Evolutionary conservation across 1,140 invertebrate genomes (phyloP).

Genomic region (Elysia chlorotica): DNA sequence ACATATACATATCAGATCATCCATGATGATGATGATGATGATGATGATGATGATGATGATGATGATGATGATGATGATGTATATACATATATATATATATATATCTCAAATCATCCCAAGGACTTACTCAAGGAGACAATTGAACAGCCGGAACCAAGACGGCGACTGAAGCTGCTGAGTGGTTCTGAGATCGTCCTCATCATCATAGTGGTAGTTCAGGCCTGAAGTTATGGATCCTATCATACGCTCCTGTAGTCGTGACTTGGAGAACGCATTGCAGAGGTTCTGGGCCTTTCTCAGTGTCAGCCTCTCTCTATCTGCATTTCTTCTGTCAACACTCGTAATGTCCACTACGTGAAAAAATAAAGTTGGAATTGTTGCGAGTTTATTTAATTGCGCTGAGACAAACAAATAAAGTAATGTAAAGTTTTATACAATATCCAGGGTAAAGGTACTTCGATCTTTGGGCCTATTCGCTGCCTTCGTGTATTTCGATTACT

Average conservation of each 20-base stretch:
- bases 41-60: too few species aligned
- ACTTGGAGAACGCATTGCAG: constrained; percentile 26
- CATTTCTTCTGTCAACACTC: constrained; percentile 37
- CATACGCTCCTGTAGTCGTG: constrained; percentile 17
- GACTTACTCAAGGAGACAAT: constrained; percentile 1
- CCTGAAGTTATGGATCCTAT: background rate
- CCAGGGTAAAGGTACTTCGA: background rate
- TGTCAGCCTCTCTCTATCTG: constrained; percentile 13
- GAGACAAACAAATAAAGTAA: background rate
- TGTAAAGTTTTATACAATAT: background rate
- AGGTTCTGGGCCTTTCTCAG: constrained; percentile 25
- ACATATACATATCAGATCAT: too few species aligned
- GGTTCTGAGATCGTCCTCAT: background rate
- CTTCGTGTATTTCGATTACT: background rate
- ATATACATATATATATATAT: too few species aligned
- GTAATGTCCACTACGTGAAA: constrained; percentile 34
- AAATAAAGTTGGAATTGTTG: background rate
- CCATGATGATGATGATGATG: too few species aligned
- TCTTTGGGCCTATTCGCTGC: background rate
- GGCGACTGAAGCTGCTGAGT: background rate
- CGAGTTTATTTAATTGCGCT: background rate
- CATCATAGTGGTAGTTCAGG: background rate
- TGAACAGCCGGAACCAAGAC: background rate
- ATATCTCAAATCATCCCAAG: too few species aligned
- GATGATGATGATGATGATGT: too few species aligned